Conservation (phyloP, 2,113 vertebrate genomes). For the Anguilla japonica region DNA sequence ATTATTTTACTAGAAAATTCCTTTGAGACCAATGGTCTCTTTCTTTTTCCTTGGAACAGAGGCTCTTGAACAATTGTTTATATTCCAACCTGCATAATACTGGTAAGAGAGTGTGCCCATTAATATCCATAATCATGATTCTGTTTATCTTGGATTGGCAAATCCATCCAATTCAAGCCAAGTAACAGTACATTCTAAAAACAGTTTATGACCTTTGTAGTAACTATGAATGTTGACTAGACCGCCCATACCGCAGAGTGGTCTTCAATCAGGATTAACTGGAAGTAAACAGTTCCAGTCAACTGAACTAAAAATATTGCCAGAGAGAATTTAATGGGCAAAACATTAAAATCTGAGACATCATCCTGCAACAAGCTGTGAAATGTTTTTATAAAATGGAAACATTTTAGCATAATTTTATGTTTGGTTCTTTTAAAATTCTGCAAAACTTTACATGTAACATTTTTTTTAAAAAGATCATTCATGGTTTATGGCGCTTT, state of each 20-base stretch:
- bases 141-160: background rate
- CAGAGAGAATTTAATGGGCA: too few relatives aligned
- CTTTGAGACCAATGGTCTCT: background rate
- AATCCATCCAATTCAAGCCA: background rate
- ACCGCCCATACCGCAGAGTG: background rate
- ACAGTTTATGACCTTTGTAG: background rate
- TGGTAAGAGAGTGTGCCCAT: background rate
- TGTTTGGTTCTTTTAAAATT: too few relatives aligned
- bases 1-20: background rate
- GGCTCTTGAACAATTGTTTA: background rate
- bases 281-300: background rate
- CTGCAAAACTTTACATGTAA: too few relatives aligned
- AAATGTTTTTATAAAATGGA: too few relatives aligned
- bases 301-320: too few relatives aligned
- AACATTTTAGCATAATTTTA: too few relatives aligned
- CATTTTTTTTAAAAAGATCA: too few relatives aligned
- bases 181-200: background rate
- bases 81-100: background rate
- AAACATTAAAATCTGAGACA: too few relatives aligned
- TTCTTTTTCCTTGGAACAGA: background rate
- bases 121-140: background rate
- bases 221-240: background rate
- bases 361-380: too few relatives aligned
- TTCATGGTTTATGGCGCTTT: too few relatives aligned
- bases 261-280: background rate